These are phyloP conservation scores for Colostygia pectinataria DNA, from an alignment of 2,888 invertebrate species.

Conservation along the genomic window DNA sequence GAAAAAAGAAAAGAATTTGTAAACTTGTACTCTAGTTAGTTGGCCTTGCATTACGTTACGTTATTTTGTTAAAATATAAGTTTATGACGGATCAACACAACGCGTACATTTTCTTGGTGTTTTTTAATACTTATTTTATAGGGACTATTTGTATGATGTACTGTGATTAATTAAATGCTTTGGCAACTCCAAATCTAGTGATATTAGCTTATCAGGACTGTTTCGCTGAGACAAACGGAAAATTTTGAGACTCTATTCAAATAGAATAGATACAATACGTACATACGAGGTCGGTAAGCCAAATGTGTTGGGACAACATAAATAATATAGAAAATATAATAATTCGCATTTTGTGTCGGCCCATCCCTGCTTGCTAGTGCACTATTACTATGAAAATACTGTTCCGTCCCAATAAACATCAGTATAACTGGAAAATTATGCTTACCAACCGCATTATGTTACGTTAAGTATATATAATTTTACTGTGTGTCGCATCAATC, in stretches of 20 bases:
- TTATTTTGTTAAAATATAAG: constrained; percentile 48
- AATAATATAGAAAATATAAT: too few relatives aligned
- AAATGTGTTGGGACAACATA: too few relatives aligned
- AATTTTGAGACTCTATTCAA: too few relatives aligned
- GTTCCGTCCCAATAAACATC: constrained; percentile 60
- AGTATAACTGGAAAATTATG: constrained; percentile 41
- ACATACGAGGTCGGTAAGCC: too few relatives aligned
- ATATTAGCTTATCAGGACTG: constrained; percentile 54
- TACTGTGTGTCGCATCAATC: constrained; percentile 39
- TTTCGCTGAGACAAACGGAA: constrained; percentile 46
- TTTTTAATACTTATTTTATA: constrained; percentile 40
- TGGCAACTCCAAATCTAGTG: constrained; percentile 63
- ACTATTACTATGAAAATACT: constrained; percentile 38
- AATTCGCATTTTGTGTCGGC: constrained; percentile 21
- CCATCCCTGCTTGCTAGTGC: constrained; percentile 48
- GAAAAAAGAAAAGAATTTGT: constrained; percentile 53
- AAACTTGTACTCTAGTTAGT: constrained; percentile 38
- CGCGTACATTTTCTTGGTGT: neutral
- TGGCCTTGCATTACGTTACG: constrained; percentile 46
- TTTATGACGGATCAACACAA: constrained; percentile 5
- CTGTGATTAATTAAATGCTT: constrained; percentile 74
- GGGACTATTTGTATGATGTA: constrained; percentile 49
- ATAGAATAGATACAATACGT: too few relatives aligned
- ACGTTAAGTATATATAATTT: neutral
- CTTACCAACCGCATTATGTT: constrained; percentile 45